These are phyloP conservation scores for Piaya cayana DNA, from an alignment of 2,113 vertebrate genomes.

Conservation along the genomic window DNA sequence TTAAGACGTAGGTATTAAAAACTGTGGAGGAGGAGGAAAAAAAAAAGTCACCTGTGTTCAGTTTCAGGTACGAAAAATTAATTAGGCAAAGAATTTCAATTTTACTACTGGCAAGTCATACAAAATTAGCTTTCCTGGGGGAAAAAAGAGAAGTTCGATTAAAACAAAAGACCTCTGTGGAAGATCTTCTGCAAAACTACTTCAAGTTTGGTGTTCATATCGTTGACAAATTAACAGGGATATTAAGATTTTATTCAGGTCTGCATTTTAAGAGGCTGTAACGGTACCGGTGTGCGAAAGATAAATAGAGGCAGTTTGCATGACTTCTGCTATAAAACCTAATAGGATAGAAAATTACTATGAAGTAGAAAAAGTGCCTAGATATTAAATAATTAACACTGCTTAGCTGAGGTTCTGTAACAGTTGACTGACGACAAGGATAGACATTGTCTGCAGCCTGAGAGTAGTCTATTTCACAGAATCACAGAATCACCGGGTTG, in stretches of 20 bases:
- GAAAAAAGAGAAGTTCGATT: conserved; percentile 41
- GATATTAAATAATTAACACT: conserved; percentile 53
- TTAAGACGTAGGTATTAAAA: background rate
- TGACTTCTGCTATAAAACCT: conserved; percentile 68
- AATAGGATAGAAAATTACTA: conserved; percentile 72
- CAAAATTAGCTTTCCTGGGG: conserved; percentile 52
- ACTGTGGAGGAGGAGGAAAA: rapidly evolving
- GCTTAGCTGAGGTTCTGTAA: conserved; percentile 50
- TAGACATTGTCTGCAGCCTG: background rate
- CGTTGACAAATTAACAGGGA: conserved; percentile 46
- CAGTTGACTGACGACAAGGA: conserved; percentile 31
- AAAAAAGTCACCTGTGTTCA: background rate
- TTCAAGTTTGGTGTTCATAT: conserved; percentile 25
- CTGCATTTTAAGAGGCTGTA: conserved; percentile 37
- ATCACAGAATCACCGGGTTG: too few species aligned
- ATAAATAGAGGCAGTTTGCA: conserved; percentile 54
- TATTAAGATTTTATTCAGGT: conserved; percentile 52
- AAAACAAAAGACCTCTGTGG: conserved; percentile 42
- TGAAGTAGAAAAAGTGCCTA: conserved; percentile 33
- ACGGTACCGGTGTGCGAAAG: background rate
- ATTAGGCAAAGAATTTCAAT: conserved; percentile 52
- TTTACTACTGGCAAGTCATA: conserved; percentile 16
- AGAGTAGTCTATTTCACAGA: background rate
- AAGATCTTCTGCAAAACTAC: conserved; percentile 8
- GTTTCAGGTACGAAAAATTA: conserved; percentile 49